Evolutionary conservation across 2,888 invertebrate genomes (phyloP).

Genomic region (Synergus umbraculus): DNA sequence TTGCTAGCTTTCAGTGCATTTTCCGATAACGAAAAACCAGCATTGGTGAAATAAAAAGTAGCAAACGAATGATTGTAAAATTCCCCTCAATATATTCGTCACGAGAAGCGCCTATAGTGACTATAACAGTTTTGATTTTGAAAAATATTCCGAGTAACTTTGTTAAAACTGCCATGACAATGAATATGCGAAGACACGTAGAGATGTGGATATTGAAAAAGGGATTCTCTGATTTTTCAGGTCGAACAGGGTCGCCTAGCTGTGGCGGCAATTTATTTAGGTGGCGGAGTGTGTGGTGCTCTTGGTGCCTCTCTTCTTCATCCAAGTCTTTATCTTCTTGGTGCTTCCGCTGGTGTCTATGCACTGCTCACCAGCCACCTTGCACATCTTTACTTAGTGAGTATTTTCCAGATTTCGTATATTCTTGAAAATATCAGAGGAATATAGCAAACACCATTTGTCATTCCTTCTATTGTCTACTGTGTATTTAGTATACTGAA

Average conservation of each 20-base stretch:
- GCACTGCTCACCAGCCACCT: constrained; percentile 92
- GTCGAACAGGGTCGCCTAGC: constrained; percentile 87
- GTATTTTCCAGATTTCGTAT: constrained; percentile 49
- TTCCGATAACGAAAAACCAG: constrained; percentile 5
- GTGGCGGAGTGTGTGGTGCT: constrained; percentile 87
- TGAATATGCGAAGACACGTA: background rate
- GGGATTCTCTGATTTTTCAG: constrained; percentile 64
- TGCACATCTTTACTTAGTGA: constrained; percentile 88
- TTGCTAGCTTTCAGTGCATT: constrained; percentile 44
- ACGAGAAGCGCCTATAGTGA: background rate
- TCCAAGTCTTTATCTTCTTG: constrained; percentile 87
- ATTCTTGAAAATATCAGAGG: too few species aligned
- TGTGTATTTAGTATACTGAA: too few species aligned
- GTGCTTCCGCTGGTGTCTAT: constrained; percentile 95
- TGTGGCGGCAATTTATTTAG: constrained; percentile 84
- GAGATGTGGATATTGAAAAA: background rate
- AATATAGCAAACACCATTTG: too few species aligned
- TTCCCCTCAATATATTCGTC: constrained; percentile 13
- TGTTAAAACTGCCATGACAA: background rate
- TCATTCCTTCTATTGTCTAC: too few species aligned
- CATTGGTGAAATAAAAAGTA: background rate
- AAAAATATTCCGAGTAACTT: constrained; percentile 2
- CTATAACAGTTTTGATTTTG: constrained; percentile 2
- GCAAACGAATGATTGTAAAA: background rate
- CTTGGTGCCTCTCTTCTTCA: constrained; percentile 87